A percentile compares a stretch with the other conserved stretches of the same genome.
phyloP scores from a whole-genome alignment of 1,140 invertebrate genomes.

The Pogonomyrmex barbatus region DNA sequence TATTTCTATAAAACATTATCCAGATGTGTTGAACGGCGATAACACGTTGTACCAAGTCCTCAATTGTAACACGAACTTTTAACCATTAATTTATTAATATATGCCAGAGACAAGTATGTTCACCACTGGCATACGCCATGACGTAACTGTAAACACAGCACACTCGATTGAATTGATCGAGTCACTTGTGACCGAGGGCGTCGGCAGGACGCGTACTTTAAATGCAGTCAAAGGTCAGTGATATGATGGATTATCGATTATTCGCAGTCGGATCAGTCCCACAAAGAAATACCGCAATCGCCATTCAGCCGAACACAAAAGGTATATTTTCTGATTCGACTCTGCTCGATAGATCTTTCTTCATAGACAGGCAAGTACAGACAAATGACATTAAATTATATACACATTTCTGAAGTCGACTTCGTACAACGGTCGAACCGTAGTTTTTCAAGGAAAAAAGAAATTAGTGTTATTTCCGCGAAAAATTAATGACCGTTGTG shows the following conservation, averaged over 20 bases:
- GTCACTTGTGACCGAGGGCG: constrained; percentile 37
- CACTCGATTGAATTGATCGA: constrained; percentile 54
- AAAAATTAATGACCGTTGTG: constrained; percentile 24
- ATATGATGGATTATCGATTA: constrained; percentile 32
- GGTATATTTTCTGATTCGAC: background rate
- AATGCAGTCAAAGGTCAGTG: constrained; percentile 46
- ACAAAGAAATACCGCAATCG: background rate
- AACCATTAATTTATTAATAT: constrained; percentile 77
- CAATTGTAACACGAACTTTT: background rate
- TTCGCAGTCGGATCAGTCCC: background rate
- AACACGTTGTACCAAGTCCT: background rate
- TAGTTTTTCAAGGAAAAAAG: background rate
- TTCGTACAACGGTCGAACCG: background rate
- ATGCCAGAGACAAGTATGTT: constrained; percentile 67
- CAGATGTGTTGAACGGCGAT: background rate
- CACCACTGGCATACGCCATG: constrained; percentile 59
- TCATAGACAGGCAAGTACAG: background rate
- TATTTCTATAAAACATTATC: background rate
- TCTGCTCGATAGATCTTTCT: background rate
- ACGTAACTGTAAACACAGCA: constrained; percentile 81
- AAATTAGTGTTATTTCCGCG: constrained; percentile 11
- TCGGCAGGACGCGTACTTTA: background rate
- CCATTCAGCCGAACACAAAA: background rate
- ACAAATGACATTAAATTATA: background rate
- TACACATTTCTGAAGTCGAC: background rate